These are phyloP conservation scores for Alsophila aescularia DNA, from an alignment of 2,888 invertebrate genomes.

Conservation along the genomic window DNA sequence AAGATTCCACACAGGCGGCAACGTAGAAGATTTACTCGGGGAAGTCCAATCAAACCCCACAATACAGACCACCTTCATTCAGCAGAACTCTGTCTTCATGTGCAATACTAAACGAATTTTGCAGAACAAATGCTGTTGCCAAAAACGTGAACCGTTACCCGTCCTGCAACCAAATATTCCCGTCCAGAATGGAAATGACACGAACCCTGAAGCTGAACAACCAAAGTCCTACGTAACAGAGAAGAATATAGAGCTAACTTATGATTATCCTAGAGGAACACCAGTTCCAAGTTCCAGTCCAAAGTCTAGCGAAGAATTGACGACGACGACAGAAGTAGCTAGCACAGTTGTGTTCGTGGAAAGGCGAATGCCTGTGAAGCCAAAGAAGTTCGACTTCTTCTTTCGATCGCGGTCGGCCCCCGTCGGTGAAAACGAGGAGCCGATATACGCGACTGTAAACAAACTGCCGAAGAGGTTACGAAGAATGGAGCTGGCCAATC, in stretches of 20 bases:
- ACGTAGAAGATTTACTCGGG: slow-evolving; percentile 87
- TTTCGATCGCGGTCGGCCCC: slow-evolving; percentile 81
- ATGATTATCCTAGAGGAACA: slow-evolving; percentile 77
- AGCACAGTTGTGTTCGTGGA: slow-evolving; percentile 81
- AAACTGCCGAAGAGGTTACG: slow-evolving; percentile 79
- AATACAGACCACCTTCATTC: slow-evolving; percentile 75
- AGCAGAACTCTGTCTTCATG: slow-evolving; percentile 80
- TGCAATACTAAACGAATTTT: slow-evolving; percentile 75
- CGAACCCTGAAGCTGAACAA: slow-evolving; percentile 40
- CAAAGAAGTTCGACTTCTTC: slow-evolving; percentile 78
- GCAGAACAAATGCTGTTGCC: slow-evolving; percentile 74
- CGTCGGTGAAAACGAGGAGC: slow-evolving; percentile 78
- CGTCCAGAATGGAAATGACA: slow-evolving; percentile 39
- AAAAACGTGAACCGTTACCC: slow-evolving; percentile 55
- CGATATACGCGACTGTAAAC: slow-evolving; percentile 81
- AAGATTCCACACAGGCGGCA: slow-evolving; percentile 84
- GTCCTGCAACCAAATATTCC: slow-evolving; percentile 20
- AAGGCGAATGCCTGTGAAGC: slow-evolving; percentile 75
- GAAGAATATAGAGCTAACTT: slow-evolving; percentile 80
- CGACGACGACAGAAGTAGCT: slow-evolving; percentile 80
- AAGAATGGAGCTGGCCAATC: slow-evolving; percentile 75
- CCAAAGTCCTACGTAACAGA: slow-evolving; percentile 77
- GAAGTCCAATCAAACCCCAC: slow-evolving; percentile 85
- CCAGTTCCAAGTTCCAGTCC: slow-evolving; percentile 66
- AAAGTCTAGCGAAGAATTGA: slow-evolving; percentile 68